Evolutionary conservation across 2,797 vertebrate species (phyloP).

Genomic region (Helarctos malayanus): DNA sequence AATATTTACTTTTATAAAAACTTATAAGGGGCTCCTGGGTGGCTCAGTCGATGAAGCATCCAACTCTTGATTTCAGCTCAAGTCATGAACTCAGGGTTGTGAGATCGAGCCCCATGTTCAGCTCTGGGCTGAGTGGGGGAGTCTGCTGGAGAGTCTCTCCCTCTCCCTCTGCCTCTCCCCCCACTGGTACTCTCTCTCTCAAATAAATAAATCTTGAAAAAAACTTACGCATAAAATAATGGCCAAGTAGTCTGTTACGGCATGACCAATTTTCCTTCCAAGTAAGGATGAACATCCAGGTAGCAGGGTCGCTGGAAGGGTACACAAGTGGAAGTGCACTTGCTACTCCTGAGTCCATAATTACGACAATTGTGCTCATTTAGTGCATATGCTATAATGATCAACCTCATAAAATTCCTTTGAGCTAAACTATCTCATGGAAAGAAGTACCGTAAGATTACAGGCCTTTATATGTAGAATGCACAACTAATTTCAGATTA

Average conservation of each 20-base stretch:
- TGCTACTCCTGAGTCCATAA: background rate
- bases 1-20: constrained; percentile 49
- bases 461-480: constrained; percentile 61
- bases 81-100: background rate
- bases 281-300: constrained; percentile 47
- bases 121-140: background rate
- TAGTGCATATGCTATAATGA: constrained; percentile 40
- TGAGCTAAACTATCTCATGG: constrained; percentile 54
- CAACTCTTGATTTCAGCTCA: background rate
- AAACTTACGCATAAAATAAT: constrained; percentile 8
- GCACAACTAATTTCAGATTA: constrained; percentile 70
- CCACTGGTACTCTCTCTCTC: background rate
- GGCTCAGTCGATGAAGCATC: background rate
- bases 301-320: background rate
- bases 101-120: background rate
- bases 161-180: background rate
- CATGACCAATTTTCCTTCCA: background rate
- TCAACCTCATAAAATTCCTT: constrained; percentile 65
- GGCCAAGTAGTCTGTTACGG: constrained; percentile 38
- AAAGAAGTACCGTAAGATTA: constrained; percentile 45
- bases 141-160: background rate
- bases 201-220: background rate
- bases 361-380: constrained; percentile 59
- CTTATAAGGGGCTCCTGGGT: background rate
- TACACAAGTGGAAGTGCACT: constrained; percentile 3